phyloP scores from a whole-genome alignment of 2,888 invertebrate genomes.

The Celastrina argiolus region DNA sequence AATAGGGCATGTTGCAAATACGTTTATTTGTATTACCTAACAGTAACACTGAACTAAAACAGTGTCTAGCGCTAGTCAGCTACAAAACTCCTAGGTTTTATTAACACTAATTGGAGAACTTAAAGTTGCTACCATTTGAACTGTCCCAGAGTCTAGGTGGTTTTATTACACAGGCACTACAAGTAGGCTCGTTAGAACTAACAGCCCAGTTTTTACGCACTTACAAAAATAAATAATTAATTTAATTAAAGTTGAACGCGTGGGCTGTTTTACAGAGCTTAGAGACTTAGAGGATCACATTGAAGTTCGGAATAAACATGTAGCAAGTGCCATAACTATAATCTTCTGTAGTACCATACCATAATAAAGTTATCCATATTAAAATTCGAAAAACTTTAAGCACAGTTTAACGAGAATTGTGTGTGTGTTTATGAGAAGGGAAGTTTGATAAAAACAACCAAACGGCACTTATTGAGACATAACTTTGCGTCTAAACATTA shows the following conservation, averaged over 20 bases:
- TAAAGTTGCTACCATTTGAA: not conserved
- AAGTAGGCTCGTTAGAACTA: not conserved
- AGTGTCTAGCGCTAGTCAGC: not conserved
- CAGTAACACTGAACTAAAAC: not conserved
- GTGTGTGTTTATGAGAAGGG: too few species aligned
- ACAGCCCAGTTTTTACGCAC: not conserved
- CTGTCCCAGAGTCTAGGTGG: not conserved
- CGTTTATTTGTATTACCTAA: not conserved
- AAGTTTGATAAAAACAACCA: too few species aligned
- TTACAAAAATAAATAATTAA: not conserved
- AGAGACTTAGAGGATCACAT: too few species aligned
- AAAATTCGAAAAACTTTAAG: too few species aligned
- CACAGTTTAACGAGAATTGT: too few species aligned
- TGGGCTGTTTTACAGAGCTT: not conserved
- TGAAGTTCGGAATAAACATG: too few species aligned
- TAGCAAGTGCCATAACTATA: too few species aligned
- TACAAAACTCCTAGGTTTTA: constrained; percentile 2
- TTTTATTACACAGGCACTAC: not conserved
- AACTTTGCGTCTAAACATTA: too few species aligned
- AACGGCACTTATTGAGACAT: too few species aligned
- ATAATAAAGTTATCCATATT: too few species aligned
- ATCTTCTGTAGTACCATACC: too few species aligned
- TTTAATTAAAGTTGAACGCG: not conserved
- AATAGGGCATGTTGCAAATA: not conserved
- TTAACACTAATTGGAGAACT: constrained; percentile 1